phyloP scores from a whole-genome alignment of 2,797 vertebrate genomes.

The Halcyon chelicuti region DNA sequence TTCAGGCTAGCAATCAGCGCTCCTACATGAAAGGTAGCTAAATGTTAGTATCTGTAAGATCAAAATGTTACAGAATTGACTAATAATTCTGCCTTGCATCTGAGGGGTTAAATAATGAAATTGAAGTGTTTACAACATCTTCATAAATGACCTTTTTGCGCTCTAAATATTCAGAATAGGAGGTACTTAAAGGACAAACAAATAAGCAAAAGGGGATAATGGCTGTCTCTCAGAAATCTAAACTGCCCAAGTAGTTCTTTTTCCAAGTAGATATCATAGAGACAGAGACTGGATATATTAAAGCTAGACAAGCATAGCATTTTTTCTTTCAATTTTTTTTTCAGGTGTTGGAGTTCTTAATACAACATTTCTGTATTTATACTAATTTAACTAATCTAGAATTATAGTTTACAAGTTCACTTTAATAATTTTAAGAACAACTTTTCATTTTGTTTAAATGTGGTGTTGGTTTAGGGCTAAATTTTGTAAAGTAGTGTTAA shows the following conservation, averaged over 20 bases:
- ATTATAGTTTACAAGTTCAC: not conserved
- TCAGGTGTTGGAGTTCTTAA: not conserved
- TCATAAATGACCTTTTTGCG: not conserved
- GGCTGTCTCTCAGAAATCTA: not conserved
- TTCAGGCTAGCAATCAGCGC: not conserved
- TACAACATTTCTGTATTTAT: not conserved
- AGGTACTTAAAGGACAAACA: not conserved
- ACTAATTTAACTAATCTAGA: not conserved
- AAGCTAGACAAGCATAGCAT: not conserved
- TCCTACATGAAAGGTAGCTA: not conserved
- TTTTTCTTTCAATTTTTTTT: not conserved
- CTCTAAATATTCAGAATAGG: not conserved
- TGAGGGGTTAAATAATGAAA: not conserved
- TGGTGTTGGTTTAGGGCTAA: no score
- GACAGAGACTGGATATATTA: not conserved
- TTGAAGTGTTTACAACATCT: not conserved
- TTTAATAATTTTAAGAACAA: not conserved
- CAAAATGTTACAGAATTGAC: not conserved
- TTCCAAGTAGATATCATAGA: not conserved
- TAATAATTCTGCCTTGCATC: not conserved
- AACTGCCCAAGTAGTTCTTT: not conserved
- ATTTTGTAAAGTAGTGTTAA: no score
- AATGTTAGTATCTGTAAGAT: constrained; percentile 5
- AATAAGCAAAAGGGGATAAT: not conserved
- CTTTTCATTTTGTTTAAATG: not conserved